phyloP scores from a whole-genome alignment of 1,140 invertebrate species.

The Bombus breviceps region DNA sequence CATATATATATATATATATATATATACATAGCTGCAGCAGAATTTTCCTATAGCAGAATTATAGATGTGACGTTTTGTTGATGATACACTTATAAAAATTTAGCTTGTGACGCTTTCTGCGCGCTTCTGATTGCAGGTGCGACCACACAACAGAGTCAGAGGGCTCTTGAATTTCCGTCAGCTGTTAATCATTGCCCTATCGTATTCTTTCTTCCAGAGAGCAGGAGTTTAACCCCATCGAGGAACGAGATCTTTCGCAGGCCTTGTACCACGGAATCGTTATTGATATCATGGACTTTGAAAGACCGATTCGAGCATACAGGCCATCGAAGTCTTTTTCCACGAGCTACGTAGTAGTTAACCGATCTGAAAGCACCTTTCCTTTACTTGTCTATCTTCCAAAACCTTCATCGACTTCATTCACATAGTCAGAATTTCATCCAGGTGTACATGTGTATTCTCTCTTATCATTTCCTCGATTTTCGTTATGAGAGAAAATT shows the following conservation, averaged over 20 bases:
- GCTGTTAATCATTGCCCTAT: neutral
- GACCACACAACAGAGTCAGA: neutral
- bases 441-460: slow-evolving; percentile 7
- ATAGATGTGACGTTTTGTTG: slow-evolving; percentile 11
- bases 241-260: neutral
- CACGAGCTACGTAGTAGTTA: neutral
- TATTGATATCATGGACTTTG: neutral
- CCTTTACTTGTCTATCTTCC: neutral
- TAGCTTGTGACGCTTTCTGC: slow-evolving; percentile 24
- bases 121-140: slow-evolving; percentile 30
- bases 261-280: neutral
- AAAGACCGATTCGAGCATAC: neutral
- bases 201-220: neutral
- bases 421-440: neutral
- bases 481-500: neutral
- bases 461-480: neutral
- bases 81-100: neutral
- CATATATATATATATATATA: neutral
- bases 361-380: neutral
- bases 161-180: neutral
- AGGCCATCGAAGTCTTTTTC: neutral
- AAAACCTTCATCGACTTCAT: neutral
- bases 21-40: slow-evolving; percentile 20
- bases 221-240: neutral
- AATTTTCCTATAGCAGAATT: slow-evolving; percentile 27